These are phyloP conservation scores for Ametastegia equiseti DNA, from an alignment of 2,888 invertebrate genomes.

Conservation along the genomic window DNA sequence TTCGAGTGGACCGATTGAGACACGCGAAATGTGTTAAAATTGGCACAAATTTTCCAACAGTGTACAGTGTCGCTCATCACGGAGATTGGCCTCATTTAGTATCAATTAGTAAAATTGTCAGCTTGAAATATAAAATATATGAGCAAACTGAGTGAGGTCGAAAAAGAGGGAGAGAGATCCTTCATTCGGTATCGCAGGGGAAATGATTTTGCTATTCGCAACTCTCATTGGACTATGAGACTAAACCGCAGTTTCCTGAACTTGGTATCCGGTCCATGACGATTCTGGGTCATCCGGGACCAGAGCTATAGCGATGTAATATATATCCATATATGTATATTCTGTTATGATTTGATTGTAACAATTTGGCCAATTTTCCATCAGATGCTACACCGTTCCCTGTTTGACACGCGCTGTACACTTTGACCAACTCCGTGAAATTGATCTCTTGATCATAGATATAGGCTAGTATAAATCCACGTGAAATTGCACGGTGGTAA, in stretches of 20 bases:
- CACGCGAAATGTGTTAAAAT: too few species aligned
- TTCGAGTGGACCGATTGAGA: too few species aligned
- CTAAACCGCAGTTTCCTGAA: background rate
- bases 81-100: background rate
- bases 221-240: background rate
- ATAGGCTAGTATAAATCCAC: conserved; percentile 7
- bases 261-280: background rate
- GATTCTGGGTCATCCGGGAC: background rate
- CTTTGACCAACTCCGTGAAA: conserved; percentile 38
- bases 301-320: background rate
- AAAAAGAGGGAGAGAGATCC: background rate
- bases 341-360: conserved; percentile 21
- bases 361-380: conserved; percentile 22
- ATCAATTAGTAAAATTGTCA: background rate
- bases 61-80: too few species aligned
- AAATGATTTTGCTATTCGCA: background rate
- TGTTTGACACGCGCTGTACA: conserved; percentile 14
- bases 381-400: background rate
- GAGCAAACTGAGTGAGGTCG: background rate
- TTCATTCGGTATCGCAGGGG: background rate
- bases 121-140: background rate
- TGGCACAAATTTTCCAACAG: too few species aligned
- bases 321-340: too few species aligned
- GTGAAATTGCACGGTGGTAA: conserved; percentile 6
- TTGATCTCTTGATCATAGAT: background rate